These are phyloP conservation scores for Hesperia comma DNA, from an alignment of 2,888 invertebrate genomes.

Conservation along the genomic window DNA sequence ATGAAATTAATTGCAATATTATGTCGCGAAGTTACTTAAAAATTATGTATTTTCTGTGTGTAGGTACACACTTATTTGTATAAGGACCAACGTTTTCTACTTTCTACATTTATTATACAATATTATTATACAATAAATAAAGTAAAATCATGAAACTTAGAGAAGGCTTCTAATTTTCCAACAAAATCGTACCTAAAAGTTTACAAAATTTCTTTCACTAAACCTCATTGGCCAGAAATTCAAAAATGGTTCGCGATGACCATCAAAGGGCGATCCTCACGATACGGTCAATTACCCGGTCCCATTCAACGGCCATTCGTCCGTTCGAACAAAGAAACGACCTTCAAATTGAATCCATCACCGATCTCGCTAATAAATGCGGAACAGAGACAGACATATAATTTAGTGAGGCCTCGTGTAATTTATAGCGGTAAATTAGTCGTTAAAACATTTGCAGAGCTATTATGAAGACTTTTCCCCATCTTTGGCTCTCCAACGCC, in stretches of 20 bases:
- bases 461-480: background rate
- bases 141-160: too few relatives aligned
- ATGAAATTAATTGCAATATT: too few relatives aligned
- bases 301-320: conserved; percentile 16
- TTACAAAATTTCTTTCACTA: background rate
- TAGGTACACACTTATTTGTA: too few relatives aligned
- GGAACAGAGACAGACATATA: conserved; percentile 9
- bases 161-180: too few relatives aligned
- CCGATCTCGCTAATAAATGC: conserved; percentile 14
- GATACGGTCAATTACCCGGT: conserved; percentile 25
- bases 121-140: too few relatives aligned
- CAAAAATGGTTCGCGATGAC: conserved; percentile 13
- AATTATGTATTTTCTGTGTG: too few relatives aligned
- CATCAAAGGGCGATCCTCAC: conserved; percentile 28
- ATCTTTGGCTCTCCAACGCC: background rate
- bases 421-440: conserved; percentile 1
- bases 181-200: too few relatives aligned
- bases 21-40: too few relatives aligned
- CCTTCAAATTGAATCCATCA: conserved; percentile 9
- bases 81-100: too few relatives aligned
- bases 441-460: background rate
- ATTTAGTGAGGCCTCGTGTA: background rate
- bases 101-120: too few relatives aligned
- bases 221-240: conserved; percentile 19
- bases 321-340: conserved; percentile 22